These are phyloP conservation scores for Auanema freiburgensis DNA, from an alignment of 2,888 invertebrate species.

Conservation along the genomic window DNA sequence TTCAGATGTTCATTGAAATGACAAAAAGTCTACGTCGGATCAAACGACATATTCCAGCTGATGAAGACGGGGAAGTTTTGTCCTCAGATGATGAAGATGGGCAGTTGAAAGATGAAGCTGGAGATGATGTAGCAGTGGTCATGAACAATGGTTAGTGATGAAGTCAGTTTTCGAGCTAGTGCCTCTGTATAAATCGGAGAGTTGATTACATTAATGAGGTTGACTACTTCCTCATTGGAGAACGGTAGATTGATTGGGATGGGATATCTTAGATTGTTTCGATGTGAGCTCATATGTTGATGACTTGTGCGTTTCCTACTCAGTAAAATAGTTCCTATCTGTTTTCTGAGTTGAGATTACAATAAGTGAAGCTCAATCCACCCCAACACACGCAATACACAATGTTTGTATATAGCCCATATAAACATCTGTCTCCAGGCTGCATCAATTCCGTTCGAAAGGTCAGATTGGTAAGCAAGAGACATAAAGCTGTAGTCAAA, in stretches of 20 bases:
- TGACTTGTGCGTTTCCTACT: too few species aligned
- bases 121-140: constrained; percentile 40
- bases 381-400: too few species aligned
- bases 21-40: constrained; percentile 43
- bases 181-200: not conserved
- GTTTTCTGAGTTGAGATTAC: too few species aligned
- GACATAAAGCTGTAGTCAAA: not conserved
- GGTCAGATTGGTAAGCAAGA: not conserved
- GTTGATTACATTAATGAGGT: too few species aligned
- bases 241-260: too few species aligned
- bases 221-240: too few species aligned
- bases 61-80: constrained; percentile 46
- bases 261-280: too few species aligned
- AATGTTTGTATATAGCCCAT: constrained; percentile 6
- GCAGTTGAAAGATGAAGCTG: constrained; percentile 34
- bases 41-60: constrained; percentile 30
- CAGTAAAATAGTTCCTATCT: too few species aligned
- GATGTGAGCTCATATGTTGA: too few species aligned
- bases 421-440: constrained; percentile 5
- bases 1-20: constrained; percentile 45
- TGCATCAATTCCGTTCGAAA: constrained; percentile 1
- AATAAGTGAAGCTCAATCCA: too few species aligned
- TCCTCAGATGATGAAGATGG: constrained; percentile 43
- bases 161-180: constrained; percentile 1
- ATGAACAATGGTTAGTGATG: constrained; percentile 21